These are phyloP conservation scores for Spizaetus ornatus DNA, from an alignment of 2,113 vertebrate genomes.

Conservation along the genomic window DNA sequence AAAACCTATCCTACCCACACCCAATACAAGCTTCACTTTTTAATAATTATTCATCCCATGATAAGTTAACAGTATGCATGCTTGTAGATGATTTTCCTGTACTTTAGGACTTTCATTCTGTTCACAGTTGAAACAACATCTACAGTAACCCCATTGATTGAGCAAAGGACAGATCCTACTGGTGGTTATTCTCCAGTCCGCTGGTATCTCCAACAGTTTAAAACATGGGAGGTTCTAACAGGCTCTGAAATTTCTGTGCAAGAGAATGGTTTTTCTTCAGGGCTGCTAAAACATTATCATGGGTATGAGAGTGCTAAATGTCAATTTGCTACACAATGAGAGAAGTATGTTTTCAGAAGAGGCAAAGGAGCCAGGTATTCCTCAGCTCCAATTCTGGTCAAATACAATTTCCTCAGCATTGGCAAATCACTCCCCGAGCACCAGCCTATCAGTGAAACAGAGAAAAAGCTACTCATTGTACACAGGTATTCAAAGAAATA, in stretches of 20 bases:
- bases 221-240: neutral
- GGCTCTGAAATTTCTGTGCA: neutral
- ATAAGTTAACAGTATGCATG: neutral
- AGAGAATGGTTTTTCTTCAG: neutral
- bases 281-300: neutral
- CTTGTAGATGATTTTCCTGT: neutral
- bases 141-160: neutral
- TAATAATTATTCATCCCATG: neutral
- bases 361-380: neutral
- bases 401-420: neutral
- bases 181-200: neutral
- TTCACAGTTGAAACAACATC: neutral
- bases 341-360: neutral
- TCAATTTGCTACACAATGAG: neutral
- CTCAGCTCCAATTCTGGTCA: neutral
- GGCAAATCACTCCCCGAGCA: neutral
- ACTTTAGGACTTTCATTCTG: neutral
- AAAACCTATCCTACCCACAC: neutral
- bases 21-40: neutral
- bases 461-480: neutral
- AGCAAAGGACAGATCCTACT: neutral
- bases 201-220: accelerated
- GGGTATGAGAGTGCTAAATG: neutral
- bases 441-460: neutral
- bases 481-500: neutral